Base-by-base conservation (phyloP, 1,140 invertebrate species). In the Grapholita molesta region DNA sequence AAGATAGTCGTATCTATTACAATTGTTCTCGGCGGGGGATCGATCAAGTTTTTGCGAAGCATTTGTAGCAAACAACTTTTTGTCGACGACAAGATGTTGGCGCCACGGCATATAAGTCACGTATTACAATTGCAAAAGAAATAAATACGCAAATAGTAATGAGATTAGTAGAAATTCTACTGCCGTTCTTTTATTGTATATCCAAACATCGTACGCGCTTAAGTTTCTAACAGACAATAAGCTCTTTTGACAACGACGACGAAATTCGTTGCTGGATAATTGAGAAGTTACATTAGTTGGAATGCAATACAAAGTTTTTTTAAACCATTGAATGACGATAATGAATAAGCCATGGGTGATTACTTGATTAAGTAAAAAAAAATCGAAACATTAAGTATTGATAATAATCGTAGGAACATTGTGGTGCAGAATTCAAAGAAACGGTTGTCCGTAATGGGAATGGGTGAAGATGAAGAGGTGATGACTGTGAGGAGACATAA, bases 51-150 rank as follows among this genome's bases (percentile, higher is more conserved):
- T 61, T 61, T 61, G 55, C 55, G 25, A 28, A 61, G 24, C 25
- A 61, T 30, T 61, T 30, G 55, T 61, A 15, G 24, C 55, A 61
- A 61, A 61, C 55, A 61, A 61, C 55, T 61, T 61, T 61, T 61
- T 61, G 12, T 15, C 55, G 55, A 61, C n/a, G 53, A 55, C 55
- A 15, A 61, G 55, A 25, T 25, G 25, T 61, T 61, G 55, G 55
- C 55, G 55, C 55, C 55, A 61, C 24, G 24, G 55, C 55, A 28
- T 61, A 61, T 32, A 61, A 61, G 55, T 61, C 55, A 61, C 55
- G 55, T 61, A 61, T 61, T 61, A 32, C 24, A n/a, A 61, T 61
- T 61, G 55, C 55, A 61, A 61, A 61, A 57, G 23, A 25, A 57
- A 48, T 48, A 48, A 48, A 21, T 48, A 48, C 42, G 42, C 42